These are phyloP conservation scores for Syngnathus typhle DNA, from an alignment of 2,113 vertebrate genomes.

Conservation along the genomic window DNA sequence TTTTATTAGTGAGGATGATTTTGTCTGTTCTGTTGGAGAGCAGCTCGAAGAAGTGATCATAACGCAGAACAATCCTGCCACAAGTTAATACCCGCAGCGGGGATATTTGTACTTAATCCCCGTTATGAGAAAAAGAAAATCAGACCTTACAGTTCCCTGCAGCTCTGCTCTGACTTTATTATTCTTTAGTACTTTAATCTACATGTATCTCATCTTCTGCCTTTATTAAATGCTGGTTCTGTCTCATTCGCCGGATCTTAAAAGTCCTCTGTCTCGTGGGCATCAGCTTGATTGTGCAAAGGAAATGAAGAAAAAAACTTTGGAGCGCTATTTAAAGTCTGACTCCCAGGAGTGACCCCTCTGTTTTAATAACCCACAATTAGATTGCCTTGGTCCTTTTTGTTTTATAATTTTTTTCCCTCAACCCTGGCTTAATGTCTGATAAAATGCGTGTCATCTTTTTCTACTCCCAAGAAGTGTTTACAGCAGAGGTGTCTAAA, in stretches of 20 bases:
- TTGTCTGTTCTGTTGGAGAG: constrained; percentile 27
- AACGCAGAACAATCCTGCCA: constrained; percentile 41
- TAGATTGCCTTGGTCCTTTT: constrained; percentile 29
- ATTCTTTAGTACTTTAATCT: constrained; percentile 59
- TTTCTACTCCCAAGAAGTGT: too few relatives aligned
- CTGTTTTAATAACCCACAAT: constrained; percentile 62
- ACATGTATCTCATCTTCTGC: constrained; percentile 51
- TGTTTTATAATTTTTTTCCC: constrained; percentile 7
- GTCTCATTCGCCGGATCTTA: constrained; percentile 63
- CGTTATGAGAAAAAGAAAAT: constrained; percentile 49
- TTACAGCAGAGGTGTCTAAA: too few relatives aligned
- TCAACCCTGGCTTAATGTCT: constrained; percentile 39
- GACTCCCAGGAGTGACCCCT: constrained; percentile 56
- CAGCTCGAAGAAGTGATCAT: constrained; percentile 32
- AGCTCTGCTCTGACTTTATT: constrained; percentile 51
- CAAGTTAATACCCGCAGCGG: constrained; percentile 46
- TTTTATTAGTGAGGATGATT: constrained; percentile 39
- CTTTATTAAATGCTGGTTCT: constrained; percentile 67
- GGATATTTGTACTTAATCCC: constrained; percentile 61
- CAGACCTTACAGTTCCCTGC: constrained; percentile 55
- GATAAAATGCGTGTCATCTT: constrained; percentile 53
- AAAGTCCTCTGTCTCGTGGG: constrained; percentile 62
- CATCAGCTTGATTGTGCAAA: constrained; percentile 66
- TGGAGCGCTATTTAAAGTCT: constrained; percentile 64
- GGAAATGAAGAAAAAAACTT: constrained; percentile 70